phyloP scores from a whole-genome alignment of 2,888 invertebrate species.

The Drosophila flavopinicola region DNA sequence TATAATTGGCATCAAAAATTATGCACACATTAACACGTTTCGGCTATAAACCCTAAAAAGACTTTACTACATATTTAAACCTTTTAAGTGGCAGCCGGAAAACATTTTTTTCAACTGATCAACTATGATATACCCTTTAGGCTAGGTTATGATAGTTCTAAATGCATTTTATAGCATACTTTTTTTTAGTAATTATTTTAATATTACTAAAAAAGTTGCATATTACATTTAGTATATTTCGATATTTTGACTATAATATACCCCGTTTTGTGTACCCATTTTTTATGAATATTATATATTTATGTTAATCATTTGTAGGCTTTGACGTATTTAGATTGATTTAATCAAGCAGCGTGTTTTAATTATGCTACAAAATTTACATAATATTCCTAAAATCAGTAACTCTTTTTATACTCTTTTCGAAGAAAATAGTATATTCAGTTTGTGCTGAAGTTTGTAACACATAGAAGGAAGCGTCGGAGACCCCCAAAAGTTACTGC shows the following conservation, averaged over 20 bases:
- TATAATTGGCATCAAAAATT: constrained; percentile 38
- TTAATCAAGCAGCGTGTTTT: constrained; percentile 1
- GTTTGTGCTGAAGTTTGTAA: too few relatives aligned
- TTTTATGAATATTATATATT: constrained; percentile 4
- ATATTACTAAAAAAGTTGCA: too few relatives aligned
- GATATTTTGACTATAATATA: not conserved
- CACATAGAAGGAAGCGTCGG: too few relatives aligned
- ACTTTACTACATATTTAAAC: constrained; percentile 14
- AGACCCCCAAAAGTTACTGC: too few relatives aligned
- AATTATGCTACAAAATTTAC: constrained; percentile 30
- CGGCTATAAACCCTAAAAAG: constrained; percentile 37
- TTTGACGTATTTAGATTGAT: constrained; percentile 45
- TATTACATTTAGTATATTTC: too few relatives aligned
- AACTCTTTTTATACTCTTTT: too few relatives aligned
- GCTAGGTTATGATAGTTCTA: too few relatives aligned
- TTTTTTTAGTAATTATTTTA: too few relatives aligned
- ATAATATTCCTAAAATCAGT: constrained; percentile 31
- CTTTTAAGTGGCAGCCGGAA: constrained; percentile 24
- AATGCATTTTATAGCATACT: too few relatives aligned
- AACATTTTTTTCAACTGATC: constrained; percentile 13
- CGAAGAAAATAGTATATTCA: too few relatives aligned
- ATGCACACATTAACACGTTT: constrained; percentile 56
- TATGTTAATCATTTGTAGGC: constrained; percentile 6
- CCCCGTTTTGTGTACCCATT: not conserved
- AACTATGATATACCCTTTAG: constrained; percentile 5